Evolutionary conservation across 2,888 invertebrate species (phyloP), one percentile per base, ranked within the genome.

Genomic region (Chrysomela aeneicollis): DNA sequence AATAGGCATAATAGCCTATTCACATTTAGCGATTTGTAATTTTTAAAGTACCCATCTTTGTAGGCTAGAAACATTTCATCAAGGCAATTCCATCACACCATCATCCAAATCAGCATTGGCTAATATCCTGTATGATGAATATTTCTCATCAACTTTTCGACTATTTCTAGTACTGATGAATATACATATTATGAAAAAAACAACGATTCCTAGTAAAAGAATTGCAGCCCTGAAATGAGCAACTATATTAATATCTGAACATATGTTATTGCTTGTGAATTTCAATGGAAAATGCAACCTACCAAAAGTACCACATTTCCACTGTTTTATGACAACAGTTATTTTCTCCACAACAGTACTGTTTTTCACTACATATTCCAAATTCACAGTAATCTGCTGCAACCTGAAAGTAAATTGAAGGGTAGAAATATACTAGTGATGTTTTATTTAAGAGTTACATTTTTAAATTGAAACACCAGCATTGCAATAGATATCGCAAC

Each of bases 261-360:
- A 2, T 35, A 17, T 3, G 12, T 35, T 3, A 42, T 42, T 42
- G 9, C 32, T 6, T 26, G 26, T 26, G 26, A 26, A 26, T 35
- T 35, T n/a, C n/a, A n/a, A n/a, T n/a, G n/a, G n/a, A n/a, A n/a
- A n/a, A n/a, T 35, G 15, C 3, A 4, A n/a, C 4, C 8, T 77
- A 81, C 81, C 81, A 81, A 59, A 79, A 78, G 62, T 78, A 80
- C 79, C 80, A 80, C 46, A 79, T 59, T 49, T 78, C 77, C 21
- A 70, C 57, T 4, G 75, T 75, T 64, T 78, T 79, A 22, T 76
- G 74, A 64, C 81, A 82, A 62, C 81, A 82, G 69, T 75, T 77
- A 68, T 81, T 79, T 32, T 81, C 76, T 5, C 79, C 81, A 68
- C 81, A 82, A 64, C 81, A 81, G 68, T 79, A 78, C 67, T 82